Conservation (phyloP, 1,140 invertebrate species). For the Platorchestia sp. region DNA sequence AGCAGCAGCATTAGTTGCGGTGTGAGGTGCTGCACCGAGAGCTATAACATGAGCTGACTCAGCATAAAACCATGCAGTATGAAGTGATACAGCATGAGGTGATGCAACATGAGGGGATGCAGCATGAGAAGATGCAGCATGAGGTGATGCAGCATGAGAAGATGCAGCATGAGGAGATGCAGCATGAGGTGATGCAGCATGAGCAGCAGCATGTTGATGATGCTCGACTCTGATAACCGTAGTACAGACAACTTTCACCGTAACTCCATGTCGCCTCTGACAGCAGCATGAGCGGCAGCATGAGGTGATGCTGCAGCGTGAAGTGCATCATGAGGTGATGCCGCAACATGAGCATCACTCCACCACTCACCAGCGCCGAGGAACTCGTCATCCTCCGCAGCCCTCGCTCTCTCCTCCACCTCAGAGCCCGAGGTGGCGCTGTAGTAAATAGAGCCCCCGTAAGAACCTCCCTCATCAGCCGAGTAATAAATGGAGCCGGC, state of each 20-base stretch:
- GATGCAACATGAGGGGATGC: neutral
- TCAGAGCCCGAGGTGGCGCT: constrained; percentile 66
- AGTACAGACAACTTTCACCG: too few species aligned
- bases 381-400: constrained; percentile 57
- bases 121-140: neutral
- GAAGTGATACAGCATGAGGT: neutral
- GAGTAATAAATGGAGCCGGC: constrained; percentile 67
- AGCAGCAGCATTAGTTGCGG: too few species aligned
- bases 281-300: too few species aligned
- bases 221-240: too few species aligned
- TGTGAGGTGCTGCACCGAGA: too few species aligned
- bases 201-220: too few species aligned
- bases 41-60: too few species aligned
- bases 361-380: constrained; percentile 61
- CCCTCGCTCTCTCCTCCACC: constrained; percentile 59
- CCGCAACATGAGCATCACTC: neutral
- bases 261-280: too few species aligned
- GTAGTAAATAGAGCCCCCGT: constrained; percentile 66
- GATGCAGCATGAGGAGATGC: neutral
- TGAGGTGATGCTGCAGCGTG: neutral
- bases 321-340: neutral
- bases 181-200: neutral
- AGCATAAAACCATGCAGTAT: neutral
- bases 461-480: constrained; percentile 65
- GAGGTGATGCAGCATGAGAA: neutral